Evolutionary conservation across 2,113 vertebrate species (phyloP).

Genomic region (Pollachius pollachius): DNA sequence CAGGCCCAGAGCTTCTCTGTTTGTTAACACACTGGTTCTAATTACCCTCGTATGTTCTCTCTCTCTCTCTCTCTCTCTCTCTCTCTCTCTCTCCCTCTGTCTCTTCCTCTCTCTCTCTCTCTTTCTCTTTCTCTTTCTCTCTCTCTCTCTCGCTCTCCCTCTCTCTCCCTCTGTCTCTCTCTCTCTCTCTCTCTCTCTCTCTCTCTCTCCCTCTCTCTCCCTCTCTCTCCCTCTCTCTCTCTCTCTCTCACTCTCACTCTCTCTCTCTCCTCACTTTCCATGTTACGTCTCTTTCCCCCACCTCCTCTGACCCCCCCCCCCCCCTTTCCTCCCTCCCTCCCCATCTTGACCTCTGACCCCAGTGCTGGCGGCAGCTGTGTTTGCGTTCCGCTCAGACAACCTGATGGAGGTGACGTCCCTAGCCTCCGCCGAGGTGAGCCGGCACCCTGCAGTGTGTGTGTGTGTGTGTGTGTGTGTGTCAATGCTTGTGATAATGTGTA

Average conservation of each 20-base stretch:
- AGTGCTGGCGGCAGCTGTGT: constrained; percentile 96
- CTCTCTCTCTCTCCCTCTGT: background rate
- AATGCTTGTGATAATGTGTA: too few species aligned
- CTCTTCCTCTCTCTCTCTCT: background rate
- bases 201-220: background rate
- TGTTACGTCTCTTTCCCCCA: background rate
- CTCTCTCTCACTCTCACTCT: background rate
- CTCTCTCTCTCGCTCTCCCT: background rate
- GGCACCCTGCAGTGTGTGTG: constrained; percentile 15
- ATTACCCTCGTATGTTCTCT: background rate
- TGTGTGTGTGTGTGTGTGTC: background rate
- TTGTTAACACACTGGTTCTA: too few species aligned
- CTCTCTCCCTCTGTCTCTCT: background rate
- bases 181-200: background rate
- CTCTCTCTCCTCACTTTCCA: background rate
- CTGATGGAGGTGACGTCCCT: constrained; percentile 98
- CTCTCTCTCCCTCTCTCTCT: background rate
- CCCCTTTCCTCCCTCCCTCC: background rate
- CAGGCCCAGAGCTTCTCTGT: too few species aligned
- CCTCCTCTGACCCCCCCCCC: too few species aligned
- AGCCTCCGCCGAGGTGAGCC: constrained; percentile 94
- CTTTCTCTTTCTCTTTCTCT: background rate
- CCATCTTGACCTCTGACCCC: background rate
- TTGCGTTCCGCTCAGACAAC: constrained; percentile 97
- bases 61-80: background rate